Base-by-base conservation (phyloP, 2,888 invertebrate species). In the Athripsodes cinereus region DNA sequence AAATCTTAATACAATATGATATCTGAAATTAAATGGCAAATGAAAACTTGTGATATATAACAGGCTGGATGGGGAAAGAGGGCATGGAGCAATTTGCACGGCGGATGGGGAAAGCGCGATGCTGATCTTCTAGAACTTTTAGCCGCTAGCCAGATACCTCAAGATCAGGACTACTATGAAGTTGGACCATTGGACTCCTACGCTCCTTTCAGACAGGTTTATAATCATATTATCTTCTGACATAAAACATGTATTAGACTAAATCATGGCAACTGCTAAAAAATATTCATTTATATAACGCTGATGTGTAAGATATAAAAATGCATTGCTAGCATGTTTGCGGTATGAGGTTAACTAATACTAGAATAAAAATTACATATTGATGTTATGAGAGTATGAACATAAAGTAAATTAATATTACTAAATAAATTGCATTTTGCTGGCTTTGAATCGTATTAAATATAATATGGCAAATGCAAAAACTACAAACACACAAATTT, bases 71-170 rank as follows among this genome's bases (percentile, higher is more conserved):
- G 62, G 35, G 74, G 74, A 54, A 79, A 82, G 66, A 69, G 81
- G 35, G 77, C 76, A 55, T 83, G 83, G 83, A 76, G 74, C 63
- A 75, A 76, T 46, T 71, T 83, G 58, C 75, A 78, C 61, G 77
- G 74, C n/a, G 74, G 80, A 1, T 83, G 82, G 82, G 82, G 82
- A 57, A 83, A 83, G 65, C 71, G 81, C 26, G 58, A 61, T 8
- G 60, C 72, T 2, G 74, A 74, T 18, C 53, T 64, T 3, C 70
- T 73, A 1, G 77, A 76, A 66, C 74, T 75, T 65, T 73, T 76
- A 49, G 66, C 74, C n/a, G 59, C 57, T 48, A 52, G 21, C 44
- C 76, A 75, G 47, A 68, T 72, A 11, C 67, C 68, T 31, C 66
- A 72, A 21, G 76, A 75, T 31, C 22, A 44, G 13, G 55, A 57